Base-by-base conservation (phyloP, 2,797 vertebrate species). In the Myotis planiceps region DNA sequence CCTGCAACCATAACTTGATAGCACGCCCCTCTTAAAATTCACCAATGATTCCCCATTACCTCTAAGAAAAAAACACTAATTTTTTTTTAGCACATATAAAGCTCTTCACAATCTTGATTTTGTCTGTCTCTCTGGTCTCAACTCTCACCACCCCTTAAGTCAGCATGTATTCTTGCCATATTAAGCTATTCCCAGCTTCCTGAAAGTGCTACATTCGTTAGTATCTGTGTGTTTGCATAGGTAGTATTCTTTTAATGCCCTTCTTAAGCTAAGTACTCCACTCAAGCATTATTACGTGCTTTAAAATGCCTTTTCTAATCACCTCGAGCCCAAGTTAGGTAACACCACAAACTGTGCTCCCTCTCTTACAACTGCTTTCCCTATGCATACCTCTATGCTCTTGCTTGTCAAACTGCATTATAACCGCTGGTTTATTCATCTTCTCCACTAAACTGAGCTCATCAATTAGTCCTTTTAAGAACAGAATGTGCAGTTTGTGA, bases 271-370 rank as follows among this genome's bases (percentile, higher is more conserved):
- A 96, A 85, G n/a, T 60, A 92, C 21, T 90, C 37, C 53, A 80
- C 42, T 96, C 25, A 95, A 91, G 79, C 34, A 91, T 37, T 75
- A 55, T 49, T 79, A 55, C 32, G 75, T 49, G 82, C 79, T 83
- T 96, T 95, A 66, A 97, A 92, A 94, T 71, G 39, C 25, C 68
- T 88, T 95, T 89, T 85, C 75, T 53, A 95, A 78, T 89, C 49
- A 71, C 82, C 86, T 72, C 10, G 51, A 65, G 25, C 79, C 76
- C 84, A 45, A 83, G 21, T 83, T 71, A 90, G 63, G 23, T 27
- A 94, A 85, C n/a, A 93, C 23, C 7, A 65, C 15, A 92, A 65
- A 95, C 74, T 34, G 18, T 55, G 51, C 9, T 66, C 53, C 80
- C 60, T 39, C 29, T 81, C 45, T 66, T 55, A 42, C 0, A 90